These are phyloP conservation scores for Cyprinodon variegatus DNA, from an alignment of 2,113 vertebrate genomes.

Conservation along the genomic window DNA sequence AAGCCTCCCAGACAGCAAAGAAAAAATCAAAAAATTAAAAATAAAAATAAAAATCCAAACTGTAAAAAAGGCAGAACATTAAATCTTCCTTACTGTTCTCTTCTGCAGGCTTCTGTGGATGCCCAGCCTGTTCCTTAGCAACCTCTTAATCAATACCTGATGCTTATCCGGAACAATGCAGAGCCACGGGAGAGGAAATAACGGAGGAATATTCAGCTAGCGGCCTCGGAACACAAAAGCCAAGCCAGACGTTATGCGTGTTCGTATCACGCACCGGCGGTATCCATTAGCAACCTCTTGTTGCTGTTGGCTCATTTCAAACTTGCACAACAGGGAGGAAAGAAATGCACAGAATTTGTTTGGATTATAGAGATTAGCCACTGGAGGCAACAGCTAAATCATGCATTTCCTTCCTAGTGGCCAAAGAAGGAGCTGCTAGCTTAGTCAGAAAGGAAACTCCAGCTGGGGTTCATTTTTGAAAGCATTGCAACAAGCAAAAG, in stretches of 20 bases:
- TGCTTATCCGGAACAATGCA: constrained; percentile 73
- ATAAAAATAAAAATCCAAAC: constrained; percentile 29
- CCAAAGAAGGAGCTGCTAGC: background rate
- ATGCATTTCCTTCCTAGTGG: constrained; percentile 9
- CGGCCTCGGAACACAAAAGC: constrained; percentile 68
- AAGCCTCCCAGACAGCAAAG: constrained; percentile 31
- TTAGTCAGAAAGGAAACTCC: background rate
- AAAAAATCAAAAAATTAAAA: too few relatives aligned
- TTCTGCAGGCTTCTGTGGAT: constrained; percentile 70
- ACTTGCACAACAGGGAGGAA: constrained; percentile 29
- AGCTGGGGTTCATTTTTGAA: too few relatives aligned
- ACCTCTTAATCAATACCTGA: constrained; percentile 84
- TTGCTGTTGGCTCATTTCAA: constrained; percentile 46
- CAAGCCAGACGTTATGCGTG: constrained; percentile 54
- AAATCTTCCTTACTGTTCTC: constrained; percentile 71
- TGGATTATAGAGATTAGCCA: constrained; percentile 19
- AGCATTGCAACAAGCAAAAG: too few relatives aligned
- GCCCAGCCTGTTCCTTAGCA: constrained; percentile 83
- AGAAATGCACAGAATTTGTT: constrained; percentile 30
- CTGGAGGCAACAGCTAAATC: constrained; percentile 16
- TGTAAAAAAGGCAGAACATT: constrained; percentile 63
- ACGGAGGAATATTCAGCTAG: constrained; percentile 71
- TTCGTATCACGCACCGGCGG: constrained; percentile 48
- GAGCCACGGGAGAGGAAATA: constrained; percentile 71
- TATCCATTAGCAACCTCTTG: constrained; percentile 56